These are phyloP conservation scores for Prinia subflava DNA, from an alignment of 2,113 vertebrate genomes.

Conservation along the genomic window DNA sequence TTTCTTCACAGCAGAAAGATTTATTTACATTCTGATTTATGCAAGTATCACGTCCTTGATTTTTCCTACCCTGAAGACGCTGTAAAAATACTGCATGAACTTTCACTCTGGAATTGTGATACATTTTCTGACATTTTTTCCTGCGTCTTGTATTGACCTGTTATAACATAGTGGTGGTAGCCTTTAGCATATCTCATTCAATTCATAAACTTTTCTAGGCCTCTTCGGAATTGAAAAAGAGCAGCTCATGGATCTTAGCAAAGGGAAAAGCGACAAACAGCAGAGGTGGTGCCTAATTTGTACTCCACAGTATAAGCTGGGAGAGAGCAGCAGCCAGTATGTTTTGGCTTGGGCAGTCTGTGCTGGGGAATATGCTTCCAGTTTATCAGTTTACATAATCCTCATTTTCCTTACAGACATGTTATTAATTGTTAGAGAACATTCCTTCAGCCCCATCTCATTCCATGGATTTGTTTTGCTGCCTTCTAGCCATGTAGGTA, in stretches of 20 bases:
- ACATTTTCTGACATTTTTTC: not conserved
- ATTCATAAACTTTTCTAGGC: not conserved
- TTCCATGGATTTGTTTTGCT: slow-evolving; percentile 23
- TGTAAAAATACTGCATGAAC: not conserved
- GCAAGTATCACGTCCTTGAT: slow-evolving; percentile 14
- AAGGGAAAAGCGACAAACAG: not conserved
- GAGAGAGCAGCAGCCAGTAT: not conserved
- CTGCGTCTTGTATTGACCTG: not conserved
- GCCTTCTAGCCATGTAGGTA: slow-evolving; percentile 23
- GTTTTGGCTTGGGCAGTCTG: not conserved
- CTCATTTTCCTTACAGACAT: slow-evolving; percentile 14
- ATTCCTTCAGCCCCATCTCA: not conserved
- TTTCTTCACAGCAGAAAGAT: slow-evolving; percentile 52
- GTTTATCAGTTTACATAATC: slow-evolving; percentile 20
- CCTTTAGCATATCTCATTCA: not conserved
- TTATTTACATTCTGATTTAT: slow-evolving; percentile 31
- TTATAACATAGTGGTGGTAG: not conserved
- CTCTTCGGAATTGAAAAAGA: not conserved
- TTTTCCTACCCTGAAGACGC: not conserved
- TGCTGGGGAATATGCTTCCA: not conserved
- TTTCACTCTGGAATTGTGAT: not conserved
- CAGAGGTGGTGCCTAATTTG: not conserved
- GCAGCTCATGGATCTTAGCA: not conserved
- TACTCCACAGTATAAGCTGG: not conserved
- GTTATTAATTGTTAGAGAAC: not conserved